Conservation (phyloP, 2,797 vertebrate genomes). For the Smutsia temminckii region DNA sequence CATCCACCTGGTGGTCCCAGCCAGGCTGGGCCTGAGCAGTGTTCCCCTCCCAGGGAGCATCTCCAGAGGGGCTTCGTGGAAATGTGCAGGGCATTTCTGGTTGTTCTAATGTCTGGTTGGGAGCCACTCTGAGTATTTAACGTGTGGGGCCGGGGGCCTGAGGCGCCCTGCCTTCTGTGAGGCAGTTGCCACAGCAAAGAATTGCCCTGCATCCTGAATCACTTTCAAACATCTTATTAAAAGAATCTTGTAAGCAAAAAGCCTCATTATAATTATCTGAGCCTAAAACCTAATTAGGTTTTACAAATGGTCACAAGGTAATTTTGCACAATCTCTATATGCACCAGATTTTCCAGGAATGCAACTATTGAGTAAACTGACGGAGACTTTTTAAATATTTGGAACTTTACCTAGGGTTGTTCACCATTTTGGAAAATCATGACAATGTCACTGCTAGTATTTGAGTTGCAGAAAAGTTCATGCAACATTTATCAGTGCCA, state of each 20-base stretch:
- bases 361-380: neutral
- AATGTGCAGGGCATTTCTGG: neutral
- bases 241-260: neutral
- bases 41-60: neutral
- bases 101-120: neutral
- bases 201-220: neutral
- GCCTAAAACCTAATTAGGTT: neutral
- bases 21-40: rapidly evolving
- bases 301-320: neutral
- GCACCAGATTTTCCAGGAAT: slow-evolving; percentile 28
- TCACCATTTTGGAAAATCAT: neutral
- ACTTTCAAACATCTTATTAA: neutral
- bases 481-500: neutral
- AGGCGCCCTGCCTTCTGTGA: neutral
- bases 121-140: neutral
- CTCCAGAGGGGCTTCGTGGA: neutral
- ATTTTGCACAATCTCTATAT: neutral
- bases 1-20: neutral
- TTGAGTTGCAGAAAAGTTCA: neutral
- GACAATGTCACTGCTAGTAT: neutral
- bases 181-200: neutral
- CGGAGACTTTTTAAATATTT: neutral
- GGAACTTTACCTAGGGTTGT: neutral
- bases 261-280: neutral
- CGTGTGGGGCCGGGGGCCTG: neutral